A percentile compares a stretch with the other conserved stretches of the same genome.
Evolutionary conservation across 2,113 vertebrate species (phyloP).

Genomic region (Bungarus multicinctus): DNA sequence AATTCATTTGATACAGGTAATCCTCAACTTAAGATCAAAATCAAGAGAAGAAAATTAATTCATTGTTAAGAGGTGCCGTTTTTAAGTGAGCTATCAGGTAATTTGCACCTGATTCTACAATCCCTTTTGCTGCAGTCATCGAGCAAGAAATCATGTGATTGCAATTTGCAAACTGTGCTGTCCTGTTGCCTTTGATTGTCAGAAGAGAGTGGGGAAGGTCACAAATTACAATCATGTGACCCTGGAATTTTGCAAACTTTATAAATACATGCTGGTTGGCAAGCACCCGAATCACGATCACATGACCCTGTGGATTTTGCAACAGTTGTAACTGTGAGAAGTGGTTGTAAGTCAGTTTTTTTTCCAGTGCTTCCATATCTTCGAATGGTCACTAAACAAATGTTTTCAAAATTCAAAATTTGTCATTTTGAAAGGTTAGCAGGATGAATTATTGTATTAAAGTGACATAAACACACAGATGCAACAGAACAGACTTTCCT

Average conservation of each 20-base stretch:
- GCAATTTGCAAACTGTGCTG: neutral
- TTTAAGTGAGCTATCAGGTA: neutral
- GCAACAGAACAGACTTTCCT: neutral
- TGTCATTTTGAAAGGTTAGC: neutral
- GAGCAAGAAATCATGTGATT: neutral
- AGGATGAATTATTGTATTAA: neutral
- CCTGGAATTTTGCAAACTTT: neutral
- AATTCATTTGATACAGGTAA: neutral
- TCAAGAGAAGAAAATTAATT: neutral
- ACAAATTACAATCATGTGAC: neutral
- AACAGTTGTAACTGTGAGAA: neutral
- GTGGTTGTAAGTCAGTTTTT: neutral
- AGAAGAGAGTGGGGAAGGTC: neutral
- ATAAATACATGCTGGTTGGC: neutral
- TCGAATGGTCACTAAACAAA: neutral
- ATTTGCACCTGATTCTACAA: neutral
- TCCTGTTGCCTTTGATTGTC: neutral
- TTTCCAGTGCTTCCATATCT: neutral
- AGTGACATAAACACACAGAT: neutral
- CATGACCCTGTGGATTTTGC: neutral
- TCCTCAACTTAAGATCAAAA: neutral
- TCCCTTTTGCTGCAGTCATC: neutral
- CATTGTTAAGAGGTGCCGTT: neutral
- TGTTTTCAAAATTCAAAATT: neutral
- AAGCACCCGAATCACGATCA: neutral